Evolutionary conservation across 2,888 invertebrate species (phyloP), one percentile per base, ranked within the genome.

Genomic region (Camponotus fellah): DNA sequence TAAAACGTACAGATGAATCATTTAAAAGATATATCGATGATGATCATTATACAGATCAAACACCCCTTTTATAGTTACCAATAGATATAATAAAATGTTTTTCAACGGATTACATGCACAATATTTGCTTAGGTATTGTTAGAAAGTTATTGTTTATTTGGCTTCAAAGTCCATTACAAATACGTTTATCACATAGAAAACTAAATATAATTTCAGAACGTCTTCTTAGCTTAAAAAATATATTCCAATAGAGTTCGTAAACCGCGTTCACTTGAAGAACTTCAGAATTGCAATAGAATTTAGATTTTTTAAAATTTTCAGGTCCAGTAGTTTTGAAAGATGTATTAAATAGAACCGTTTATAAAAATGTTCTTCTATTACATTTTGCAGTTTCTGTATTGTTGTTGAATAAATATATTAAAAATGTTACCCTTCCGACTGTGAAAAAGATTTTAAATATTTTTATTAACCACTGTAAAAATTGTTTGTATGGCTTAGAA

Each of bases 291-390:
- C 56, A 56, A 56, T 21, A 56, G 8, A 53, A n/a, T n/a, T 53
- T 49, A 49, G 17, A 49, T 17, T 53, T 0, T 53, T 17, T 53
- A 5, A 10, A 56, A 21, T 56, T 21, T 56, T 56, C 21, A n/a
- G 21, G 56, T n/a, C 9, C 56, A 3, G 9, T 56, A n/a, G 21
- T 56, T n/a, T 56, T 56, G 56, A 56, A 56, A 56, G 3, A 56
- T 56, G 3, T 56, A 56, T 56, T 56, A 56, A n/a, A 56, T 56
- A 21, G 21, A 56, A 8, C 56, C 3, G 3, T 56, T 56, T 56
- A 56, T n/a, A 56, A 21, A 56, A 56, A 56, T 56, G 21, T 56
- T 56, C n/a, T 56, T n/a, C 56, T 56, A 21, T 56, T 56, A n/a
- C n/a, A n/a, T n/a, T n/a, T 56, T n/a, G 56, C 56, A 8, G 9